Evolutionary conservation across 2,888 invertebrate species (phyloP).

Genomic region (Metopia argyrocephala): DNA sequence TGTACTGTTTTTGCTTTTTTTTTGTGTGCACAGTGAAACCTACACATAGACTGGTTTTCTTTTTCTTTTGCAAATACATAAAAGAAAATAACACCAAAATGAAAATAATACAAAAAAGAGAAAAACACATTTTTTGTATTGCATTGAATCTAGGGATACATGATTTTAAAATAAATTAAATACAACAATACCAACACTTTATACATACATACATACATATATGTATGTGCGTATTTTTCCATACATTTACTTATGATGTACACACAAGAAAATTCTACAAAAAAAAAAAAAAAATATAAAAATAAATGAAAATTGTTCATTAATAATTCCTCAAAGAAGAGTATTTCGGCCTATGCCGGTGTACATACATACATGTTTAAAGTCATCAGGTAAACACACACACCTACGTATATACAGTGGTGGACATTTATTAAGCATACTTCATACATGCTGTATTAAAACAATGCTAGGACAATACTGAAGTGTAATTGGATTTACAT

Average conservation of each 20-base stretch:
- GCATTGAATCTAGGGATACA: constrained; percentile 39
- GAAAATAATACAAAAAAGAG: background rate
- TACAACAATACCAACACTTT: constrained; percentile 50
- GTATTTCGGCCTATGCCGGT: too few species aligned
- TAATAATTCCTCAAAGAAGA: too few species aligned
- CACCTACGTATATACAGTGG: too few species aligned
- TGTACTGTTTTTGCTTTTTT: background rate
- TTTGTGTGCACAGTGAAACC: background rate
- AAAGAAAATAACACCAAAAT: background rate
- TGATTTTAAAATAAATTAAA: constrained; percentile 27
- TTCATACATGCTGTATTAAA: too few species aligned
- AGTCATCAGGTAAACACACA: background rate
- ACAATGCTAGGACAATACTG: too few species aligned
- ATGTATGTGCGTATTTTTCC: too few species aligned
- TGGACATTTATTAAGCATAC: too few species aligned
- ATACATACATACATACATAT: constrained; percentile 9
- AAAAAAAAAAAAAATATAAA: too few species aligned
- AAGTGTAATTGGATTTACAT: too few species aligned
- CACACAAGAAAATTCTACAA: too few species aligned
- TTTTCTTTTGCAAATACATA: background rate
- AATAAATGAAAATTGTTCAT: too few species aligned
- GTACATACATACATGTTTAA: background rate
- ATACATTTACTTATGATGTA: too few species aligned
- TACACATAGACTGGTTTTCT: background rate
- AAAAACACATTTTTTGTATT: constrained; percentile 6